Base-by-base conservation (phyloP, 1,140 invertebrate genomes). In the Adoxophyes honmai region DNA sequence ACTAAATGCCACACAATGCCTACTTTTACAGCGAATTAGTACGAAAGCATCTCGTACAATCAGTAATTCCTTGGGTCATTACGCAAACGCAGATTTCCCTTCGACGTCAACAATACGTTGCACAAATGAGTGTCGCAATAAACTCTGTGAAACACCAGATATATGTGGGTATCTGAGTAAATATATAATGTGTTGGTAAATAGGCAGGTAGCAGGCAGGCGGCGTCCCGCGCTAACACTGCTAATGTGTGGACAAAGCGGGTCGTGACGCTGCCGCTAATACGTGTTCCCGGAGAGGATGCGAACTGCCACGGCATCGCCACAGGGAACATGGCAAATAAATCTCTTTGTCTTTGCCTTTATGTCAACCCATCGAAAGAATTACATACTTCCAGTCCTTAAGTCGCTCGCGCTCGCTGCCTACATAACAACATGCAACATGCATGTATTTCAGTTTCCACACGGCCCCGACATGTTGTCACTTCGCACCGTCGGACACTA, bases 251-350 rank as follows among this genome's bases (percentile, higher is more conserved):
- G 80, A 88, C 85, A 88, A 79, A 78, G 78, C 74, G 62, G 51
- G 69, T 87, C 84, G 81, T 86, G 82, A 86, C 79, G 65, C 68
- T 68, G 79, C 73, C 64, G 82, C 85, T 88, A 88, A 88, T 86
- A 81, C 78, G 81, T 66, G 68, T 88, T 88, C 82, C 81, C 74
- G 82, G 85, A 60, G 66, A 60, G 72, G 58, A 70, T 75, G 64
- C 69, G 68, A 76, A 78, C 68, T 55, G 56, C 54, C 39, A 36
- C 10, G 28, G 52, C 58, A 52, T 39, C 9, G 48, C 21, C 36
- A 33, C 38, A 44, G 39, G 52, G 52, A 55, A 42, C 38, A 51
- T 28, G 35, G 21, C 34, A 51, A 35, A 52, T 52, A 35, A 14
- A 15, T 18, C 42, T 48, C 42, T 48, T 48, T 48, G 42, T 48